Evolutionary conservation across 1,140 invertebrate species (phyloP), one percentile per base, ranked within the genome.

Genomic region (Yoshiicerus persimilis): DNA sequence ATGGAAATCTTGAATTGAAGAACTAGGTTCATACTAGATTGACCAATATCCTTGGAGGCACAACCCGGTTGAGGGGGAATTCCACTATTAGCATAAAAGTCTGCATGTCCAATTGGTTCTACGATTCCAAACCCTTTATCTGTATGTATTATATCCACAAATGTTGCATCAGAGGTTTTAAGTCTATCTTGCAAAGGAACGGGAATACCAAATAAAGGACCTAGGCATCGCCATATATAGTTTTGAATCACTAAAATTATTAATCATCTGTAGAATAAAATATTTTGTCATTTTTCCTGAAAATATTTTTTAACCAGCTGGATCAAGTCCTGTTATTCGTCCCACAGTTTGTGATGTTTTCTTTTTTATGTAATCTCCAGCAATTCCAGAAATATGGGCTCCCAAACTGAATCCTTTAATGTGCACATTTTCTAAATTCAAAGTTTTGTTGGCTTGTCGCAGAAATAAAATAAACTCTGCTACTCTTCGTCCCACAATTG

Each of bases 61-160:
- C 75, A 97, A 2, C 96, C 96, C 8, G 95, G 95, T 91, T 96
- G 96, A 4, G 93, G 92, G 2, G 92, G 92, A 6, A 95, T 95
- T 38, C 94, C 94, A 85, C 95, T 95, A 91, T 96, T 96, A 16
- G 95, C 94, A 91, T 94, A 96, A 91, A 95, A 94, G 89, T 95
- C 95, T 0, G 93, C 93, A 90, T 95, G 93, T 0, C 95, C 95
- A 0, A 93, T 91, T 0, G 93, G 91, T 23, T 93, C 92, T n/a
- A 92, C 91, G 75, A 93, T 94, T 6, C 83, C 83, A 30, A 30
- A 25, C 9, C 83, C 39, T 94, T 95, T 38, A 90, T 95, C 94
- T 0, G 96, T 96, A 89, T 96, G 96, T 83, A 96, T 95, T 0
- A 95, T 93, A 92, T 96, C 95, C 0, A 96, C 95, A 84, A 95